Evolutionary conservation across 1,140 invertebrate genomes (phyloP).

Genomic region (Temnothorax longispinosus): DNA sequence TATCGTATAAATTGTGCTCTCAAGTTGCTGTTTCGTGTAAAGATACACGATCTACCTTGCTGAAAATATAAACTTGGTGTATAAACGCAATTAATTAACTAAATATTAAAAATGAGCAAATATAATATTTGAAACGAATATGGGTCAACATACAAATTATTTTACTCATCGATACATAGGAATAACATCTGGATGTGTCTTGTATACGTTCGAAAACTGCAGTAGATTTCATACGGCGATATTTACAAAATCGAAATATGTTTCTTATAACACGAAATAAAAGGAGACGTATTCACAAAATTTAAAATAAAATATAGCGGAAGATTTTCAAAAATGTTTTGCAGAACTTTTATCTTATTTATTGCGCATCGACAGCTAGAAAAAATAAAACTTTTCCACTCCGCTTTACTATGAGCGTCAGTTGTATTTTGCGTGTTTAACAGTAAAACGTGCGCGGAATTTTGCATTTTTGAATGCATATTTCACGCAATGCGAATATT

Average conservation of each 20-base stretch:
- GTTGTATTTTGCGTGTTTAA: neutral
- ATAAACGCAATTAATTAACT: neutral
- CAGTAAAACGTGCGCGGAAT: neutral
- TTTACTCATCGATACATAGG: neutral
- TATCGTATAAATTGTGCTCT: neutral
- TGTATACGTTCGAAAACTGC: neutral
- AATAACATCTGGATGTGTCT: neutral
- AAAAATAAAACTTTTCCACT: neutral
- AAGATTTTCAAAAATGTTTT: neutral
- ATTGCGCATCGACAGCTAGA: neutral
- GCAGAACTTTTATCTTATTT: neutral
- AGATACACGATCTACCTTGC: neutral
- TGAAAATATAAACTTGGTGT: neutral
- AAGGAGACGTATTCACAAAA: neutral
- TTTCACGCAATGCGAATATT: constrained; percentile 5
- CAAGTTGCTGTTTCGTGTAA: neutral
- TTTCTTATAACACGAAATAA: neutral
- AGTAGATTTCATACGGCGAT: neutral
- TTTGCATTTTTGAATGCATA: constrained; percentile 14
- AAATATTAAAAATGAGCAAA: neutral
- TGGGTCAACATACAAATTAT: neutral
- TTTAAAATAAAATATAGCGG: neutral
- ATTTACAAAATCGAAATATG: neutral
- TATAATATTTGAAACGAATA: neutral
- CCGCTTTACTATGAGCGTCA: too few species aligned